Evolutionary conservation across 2,113 vertebrate genomes (phyloP), one percentile per base, ranked within the genome.

Genomic region (Regulus satrapa): DNA sequence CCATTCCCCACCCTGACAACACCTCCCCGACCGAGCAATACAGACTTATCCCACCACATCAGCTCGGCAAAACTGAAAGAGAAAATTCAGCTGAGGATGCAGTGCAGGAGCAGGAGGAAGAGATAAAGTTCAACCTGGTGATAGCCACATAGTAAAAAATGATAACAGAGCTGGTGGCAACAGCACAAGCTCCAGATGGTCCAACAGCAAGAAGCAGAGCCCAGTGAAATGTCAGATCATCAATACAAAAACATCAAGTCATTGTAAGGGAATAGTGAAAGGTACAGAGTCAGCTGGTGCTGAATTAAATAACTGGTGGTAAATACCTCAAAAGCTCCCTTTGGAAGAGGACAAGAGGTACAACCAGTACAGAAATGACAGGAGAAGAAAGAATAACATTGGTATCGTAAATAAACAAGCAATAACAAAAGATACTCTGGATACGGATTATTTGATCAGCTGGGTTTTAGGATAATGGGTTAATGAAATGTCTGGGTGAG

Each of bases 81-180:
- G 62, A 87, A 94, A 78, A 85, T 63, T 69, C 75, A 83, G 52
- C 40, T 64, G 64, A 58, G 1, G 5, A 58, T 73, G 67, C 48
- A 79, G 73, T 19, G 36, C 59, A 31, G 63, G 46, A 75, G 51
- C 92, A 85, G 79, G 32, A 92, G 46, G 63, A 94, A 79, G 78
- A 92, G 93, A 92, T 83, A 95, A 96, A 94, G 85, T 89, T 93
- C 74, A 88, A 52, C 49, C 46, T 43, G 71, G 82, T 83, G 78
- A 96, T 36, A 85, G 87, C 77, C 85, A 71, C 40, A 62, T 14
- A 83, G 75, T 88, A 85, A 93, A 92, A 88, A 83, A 83, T 0
- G 28, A 17, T 91, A 95, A 82, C 34, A 49, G 87, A 69, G 75
- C 74, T 46, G 77, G 71, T 69, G 54, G 63, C 32, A 85, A 85